Evolutionary conservation across 2,888 invertebrate genomes (phyloP).

Genomic region (Blastobasis lacticolella): DNA sequence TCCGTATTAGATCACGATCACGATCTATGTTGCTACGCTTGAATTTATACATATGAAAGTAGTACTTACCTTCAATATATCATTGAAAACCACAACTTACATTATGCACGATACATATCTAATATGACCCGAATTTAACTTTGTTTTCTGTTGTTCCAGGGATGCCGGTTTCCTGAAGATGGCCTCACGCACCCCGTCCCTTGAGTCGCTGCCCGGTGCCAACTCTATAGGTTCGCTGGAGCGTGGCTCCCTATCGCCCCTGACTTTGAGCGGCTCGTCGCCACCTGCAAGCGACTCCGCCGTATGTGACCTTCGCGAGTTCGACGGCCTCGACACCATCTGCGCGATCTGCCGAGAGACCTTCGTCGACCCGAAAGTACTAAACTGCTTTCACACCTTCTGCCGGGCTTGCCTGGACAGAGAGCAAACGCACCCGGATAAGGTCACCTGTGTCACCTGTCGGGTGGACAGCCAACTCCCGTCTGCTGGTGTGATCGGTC

Average conservation of each 20-base stretch:
- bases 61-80: background rate
- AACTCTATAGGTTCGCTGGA: conserved; percentile 93
- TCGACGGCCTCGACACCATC: conserved; percentile 75
- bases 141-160: conserved; percentile 75
- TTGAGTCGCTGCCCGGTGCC: conserved; percentile 93
- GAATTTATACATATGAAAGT: too few species aligned
- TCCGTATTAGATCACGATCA: too few species aligned
- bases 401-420: conserved; percentile 88
- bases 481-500: conserved; percentile 76
- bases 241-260: conserved; percentile 85
- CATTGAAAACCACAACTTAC: background rate
- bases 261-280: conserved; percentile 90
- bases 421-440: conserved; percentile 78
- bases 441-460: conserved; percentile 82
- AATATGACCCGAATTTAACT: background rate
- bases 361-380: conserved; percentile 82
- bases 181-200: conserved; percentile 94
- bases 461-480: conserved; percentile 71
- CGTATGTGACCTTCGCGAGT: conserved; percentile 82
- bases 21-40: too few species aligned
- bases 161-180: conserved; percentile 93
- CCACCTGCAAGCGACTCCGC: conserved; percentile 90
- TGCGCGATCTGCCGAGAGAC: conserved; percentile 86
- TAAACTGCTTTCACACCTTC: conserved; percentile 88
- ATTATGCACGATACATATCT: background rate